Evolutionary conservation across 2,797 vertebrate genomes (phyloP).

Genomic region (Onychomys leucogaster): DNA sequence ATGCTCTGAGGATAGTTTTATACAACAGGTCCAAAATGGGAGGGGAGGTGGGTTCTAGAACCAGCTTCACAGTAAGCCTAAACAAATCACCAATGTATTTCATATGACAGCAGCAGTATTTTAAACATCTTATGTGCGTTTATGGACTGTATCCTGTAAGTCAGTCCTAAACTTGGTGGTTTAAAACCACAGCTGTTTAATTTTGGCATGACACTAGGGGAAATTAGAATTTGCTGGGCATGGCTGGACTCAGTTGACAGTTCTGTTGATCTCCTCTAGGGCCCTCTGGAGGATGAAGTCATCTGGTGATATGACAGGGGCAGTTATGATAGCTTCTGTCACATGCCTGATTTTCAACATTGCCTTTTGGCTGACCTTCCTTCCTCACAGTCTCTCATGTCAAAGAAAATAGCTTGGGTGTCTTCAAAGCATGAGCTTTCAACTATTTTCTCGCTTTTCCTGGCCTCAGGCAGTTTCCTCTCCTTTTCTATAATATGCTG

Average conservation of each 20-base stretch:
- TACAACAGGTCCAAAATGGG: no score
- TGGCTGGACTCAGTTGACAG: background rate
- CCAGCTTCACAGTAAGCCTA: background rate
- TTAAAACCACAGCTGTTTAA: constrained; percentile 8
- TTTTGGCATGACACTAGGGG: background rate
- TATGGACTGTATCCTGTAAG: constrained; percentile 4
- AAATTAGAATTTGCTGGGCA: background rate
- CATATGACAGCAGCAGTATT: background rate
- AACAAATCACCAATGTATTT: background rate
- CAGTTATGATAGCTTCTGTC: background rate
- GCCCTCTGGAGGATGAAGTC: background rate
- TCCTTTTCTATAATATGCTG: background rate
- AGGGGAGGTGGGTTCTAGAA: background rate
- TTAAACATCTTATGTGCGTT: background rate
- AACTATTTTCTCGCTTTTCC: background rate
- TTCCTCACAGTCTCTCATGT: constrained; percentile 19
- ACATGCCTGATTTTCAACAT: background rate
- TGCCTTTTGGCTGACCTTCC: constrained; percentile 13
- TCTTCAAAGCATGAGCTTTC: background rate
- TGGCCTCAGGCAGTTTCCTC: background rate
- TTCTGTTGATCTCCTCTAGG: constrained; percentile 2
- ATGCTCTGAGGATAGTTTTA: background rate
- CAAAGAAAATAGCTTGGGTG: background rate
- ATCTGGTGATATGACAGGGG: background rate
- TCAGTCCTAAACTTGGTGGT: background rate